A percentile compares a stretch with the other conserved stretches of the same genome.
phyloP scores from a whole-genome alignment of 1,140 invertebrate genomes.

The Druon quercuslanigerum region DNA sequence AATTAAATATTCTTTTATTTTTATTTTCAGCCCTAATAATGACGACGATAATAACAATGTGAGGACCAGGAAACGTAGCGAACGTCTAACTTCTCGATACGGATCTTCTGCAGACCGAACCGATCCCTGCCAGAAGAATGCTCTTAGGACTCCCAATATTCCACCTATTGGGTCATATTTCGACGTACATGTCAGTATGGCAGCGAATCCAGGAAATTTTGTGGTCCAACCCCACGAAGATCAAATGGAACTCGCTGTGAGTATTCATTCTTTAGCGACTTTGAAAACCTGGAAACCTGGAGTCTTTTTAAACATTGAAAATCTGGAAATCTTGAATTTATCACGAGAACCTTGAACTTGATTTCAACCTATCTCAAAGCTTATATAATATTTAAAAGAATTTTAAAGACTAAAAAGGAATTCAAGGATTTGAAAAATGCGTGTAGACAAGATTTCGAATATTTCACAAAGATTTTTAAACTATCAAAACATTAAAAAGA shows the following conservation, averaged over 20 bases:
- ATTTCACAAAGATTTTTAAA: no score
- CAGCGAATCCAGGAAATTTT: slow-evolving; percentile 79
- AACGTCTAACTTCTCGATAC: slow-evolving; percentile 33
- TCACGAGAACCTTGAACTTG: no score
- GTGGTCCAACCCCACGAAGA: slow-evolving; percentile 65
- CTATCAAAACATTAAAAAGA: no score
- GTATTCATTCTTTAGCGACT: slow-evolving; percentile 11
- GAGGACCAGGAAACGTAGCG: slow-evolving; percentile 50
- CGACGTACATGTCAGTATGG: slow-evolving; percentile 78
- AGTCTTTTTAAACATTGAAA: no score
- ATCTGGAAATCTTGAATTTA: no score
- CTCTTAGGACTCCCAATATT: slow-evolving; percentile 65
- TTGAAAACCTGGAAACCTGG: no score
- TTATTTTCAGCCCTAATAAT: slow-evolving; percentile 46
- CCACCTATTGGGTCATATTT: slow-evolving; percentile 72
- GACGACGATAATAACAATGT: slow-evolving; percentile 58
- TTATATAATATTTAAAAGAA: no score
- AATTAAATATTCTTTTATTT: slow-evolving; percentile 9
- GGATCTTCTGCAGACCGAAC: slow-evolving; percentile 42
- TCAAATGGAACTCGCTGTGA: slow-evolving; percentile 51
- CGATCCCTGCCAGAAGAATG: slow-evolving; percentile 33
- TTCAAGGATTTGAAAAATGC: no score
- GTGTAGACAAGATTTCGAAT: no score
- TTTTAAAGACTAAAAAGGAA: no score
- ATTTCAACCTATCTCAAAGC: no score